Evolutionary conservation across 2,888 invertebrate species (phyloP).

Genomic region (Ennomos erosarius): DNA sequence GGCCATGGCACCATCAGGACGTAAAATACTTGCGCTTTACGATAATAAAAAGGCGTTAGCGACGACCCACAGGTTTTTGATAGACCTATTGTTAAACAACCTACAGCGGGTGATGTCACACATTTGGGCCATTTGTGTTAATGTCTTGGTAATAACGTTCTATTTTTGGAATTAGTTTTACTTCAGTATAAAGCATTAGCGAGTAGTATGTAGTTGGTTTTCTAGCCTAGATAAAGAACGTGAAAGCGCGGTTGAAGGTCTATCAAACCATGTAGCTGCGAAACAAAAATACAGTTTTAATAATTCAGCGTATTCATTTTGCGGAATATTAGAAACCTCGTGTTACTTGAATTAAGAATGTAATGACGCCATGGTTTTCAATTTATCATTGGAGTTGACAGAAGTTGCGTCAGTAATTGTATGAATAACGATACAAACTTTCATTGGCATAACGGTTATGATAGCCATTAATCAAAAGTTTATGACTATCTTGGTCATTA

Average conservation of each 20-base stretch:
- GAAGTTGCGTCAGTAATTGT: conserved; percentile 47
- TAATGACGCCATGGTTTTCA: conserved; percentile 24
- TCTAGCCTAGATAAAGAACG: no score
- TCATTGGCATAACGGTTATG: conserved; percentile 41
- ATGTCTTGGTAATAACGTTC: conserved; percentile 10
- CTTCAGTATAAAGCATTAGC: neutral
- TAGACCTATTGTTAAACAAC: conserved; percentile 11
- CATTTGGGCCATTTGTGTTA: conserved; percentile 18
- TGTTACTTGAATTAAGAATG: neutral
- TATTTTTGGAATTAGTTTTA: conserved; percentile 20
- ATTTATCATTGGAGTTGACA: conserved; percentile 42
- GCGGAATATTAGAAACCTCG: no score
- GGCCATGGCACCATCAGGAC: neutral
- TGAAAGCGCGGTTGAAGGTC: no score
- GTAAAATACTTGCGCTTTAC: neutral
- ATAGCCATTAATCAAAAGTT: conserved; percentile 41
- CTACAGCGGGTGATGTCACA: conserved; percentile 17
- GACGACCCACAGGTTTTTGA: conserved; percentile 35
- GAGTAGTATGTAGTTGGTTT: neutral
- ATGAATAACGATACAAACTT: conserved; percentile 46
- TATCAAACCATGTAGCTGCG: no score
- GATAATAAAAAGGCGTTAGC: conserved; percentile 29
- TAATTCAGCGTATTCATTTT: no score
- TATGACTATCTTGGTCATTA: conserved; percentile 8
- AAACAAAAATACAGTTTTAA: no score